Percentiles rank a stretch among this genome's conserved stretches.
Conservation (phyloP, 2,888 invertebrate species). For the Hypomecis atomaria region DNA sequence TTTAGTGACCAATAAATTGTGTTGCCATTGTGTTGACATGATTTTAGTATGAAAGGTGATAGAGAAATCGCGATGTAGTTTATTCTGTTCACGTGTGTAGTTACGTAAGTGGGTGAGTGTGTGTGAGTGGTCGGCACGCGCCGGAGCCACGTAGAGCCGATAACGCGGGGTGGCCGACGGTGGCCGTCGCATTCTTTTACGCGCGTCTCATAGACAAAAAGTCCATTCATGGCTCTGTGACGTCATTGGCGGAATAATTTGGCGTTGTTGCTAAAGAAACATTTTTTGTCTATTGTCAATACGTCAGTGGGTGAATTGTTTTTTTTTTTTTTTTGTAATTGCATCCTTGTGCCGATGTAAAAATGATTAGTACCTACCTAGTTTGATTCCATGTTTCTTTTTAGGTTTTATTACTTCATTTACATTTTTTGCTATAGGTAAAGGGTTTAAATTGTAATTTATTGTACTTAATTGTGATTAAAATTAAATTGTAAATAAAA, state of each 20-base stretch:
- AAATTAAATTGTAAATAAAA: too few relatives aligned
- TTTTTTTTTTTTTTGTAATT: neutral
- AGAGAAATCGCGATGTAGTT: conserved; percentile 77
- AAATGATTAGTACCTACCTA: too few relatives aligned
- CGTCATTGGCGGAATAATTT: conserved; percentile 26
- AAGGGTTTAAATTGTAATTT: neutral
- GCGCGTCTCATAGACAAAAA: conserved; percentile 56
- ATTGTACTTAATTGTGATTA: too few relatives aligned
- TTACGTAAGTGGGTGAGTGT: conserved; percentile 71
- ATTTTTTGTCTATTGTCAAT: too few relatives aligned
- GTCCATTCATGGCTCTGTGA: conserved; percentile 43
- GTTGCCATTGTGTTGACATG: conserved; percentile 61
- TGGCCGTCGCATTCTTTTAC: conserved; percentile 77
- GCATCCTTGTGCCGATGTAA: too few relatives aligned
- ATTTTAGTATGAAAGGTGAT: conserved; percentile 69
- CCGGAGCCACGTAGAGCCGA: conserved; percentile 68
- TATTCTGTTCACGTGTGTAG: conserved; percentile 73
- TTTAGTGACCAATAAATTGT: conserved; percentile 61
- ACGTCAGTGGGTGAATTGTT: too few relatives aligned
- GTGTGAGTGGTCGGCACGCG: conserved; percentile 69
- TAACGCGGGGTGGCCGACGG: conserved; percentile 61
- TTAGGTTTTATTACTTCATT: too few relatives aligned
- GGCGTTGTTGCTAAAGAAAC: conserved; percentile 4
- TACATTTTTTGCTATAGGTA: too few relatives aligned
- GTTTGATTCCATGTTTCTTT: too few relatives aligned